Base-by-base conservation (phyloP, 2,113 vertebrate genomes). In the Strigops habroptila region DNA sequence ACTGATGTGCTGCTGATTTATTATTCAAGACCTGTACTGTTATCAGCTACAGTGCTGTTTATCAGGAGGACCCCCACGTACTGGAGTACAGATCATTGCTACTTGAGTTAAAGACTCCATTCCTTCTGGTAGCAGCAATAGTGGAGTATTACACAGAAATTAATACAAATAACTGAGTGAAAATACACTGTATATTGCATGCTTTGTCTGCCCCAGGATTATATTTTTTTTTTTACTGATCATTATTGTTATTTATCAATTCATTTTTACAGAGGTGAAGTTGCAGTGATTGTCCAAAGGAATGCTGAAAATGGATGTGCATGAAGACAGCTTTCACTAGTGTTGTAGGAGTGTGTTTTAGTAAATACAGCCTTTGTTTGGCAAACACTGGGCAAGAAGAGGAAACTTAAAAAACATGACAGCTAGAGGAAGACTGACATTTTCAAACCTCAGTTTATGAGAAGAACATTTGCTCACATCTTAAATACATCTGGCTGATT, bases 131-230 rank as follows among this genome's bases (percentile, higher is more conserved):
- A 12, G 4, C 31, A 75, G 14, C 19, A 52, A 9, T 2, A 44
- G 28, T 33, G 17, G 22, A 51, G 6, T 25, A 30, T 81, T 59
- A 49, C 24, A 4, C 35, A 31, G 57, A 75, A 86, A 46, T 5
- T 0, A 82, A 65, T 41, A 49, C 6, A 22, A 35, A 3, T 30
- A 7, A 35, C 43, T 0, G 2, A 6, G 14, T 19, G 12, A 77
- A 83, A 84, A 71, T n/a, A 52, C 9, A 53, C 15, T 0, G 1
- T 5, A 76, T 2, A 2, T 4, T 57, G 5, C 9, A 31, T n/a
- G 19, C 5, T 88, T 65, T 39, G 4, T 37, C 16, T 88, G 18
- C 82, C 28, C 24, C 12, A 9, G 2, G 14, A 3, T 73, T 53
- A 18, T n/a, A n/a, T 33, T 18, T 41, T 74, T 57, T 28, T 8